Percentiles rank a stretch among this genome's conserved stretches.
Conservation (phyloP, 2,113 vertebrate species). For the Pavo muticus region DNA sequence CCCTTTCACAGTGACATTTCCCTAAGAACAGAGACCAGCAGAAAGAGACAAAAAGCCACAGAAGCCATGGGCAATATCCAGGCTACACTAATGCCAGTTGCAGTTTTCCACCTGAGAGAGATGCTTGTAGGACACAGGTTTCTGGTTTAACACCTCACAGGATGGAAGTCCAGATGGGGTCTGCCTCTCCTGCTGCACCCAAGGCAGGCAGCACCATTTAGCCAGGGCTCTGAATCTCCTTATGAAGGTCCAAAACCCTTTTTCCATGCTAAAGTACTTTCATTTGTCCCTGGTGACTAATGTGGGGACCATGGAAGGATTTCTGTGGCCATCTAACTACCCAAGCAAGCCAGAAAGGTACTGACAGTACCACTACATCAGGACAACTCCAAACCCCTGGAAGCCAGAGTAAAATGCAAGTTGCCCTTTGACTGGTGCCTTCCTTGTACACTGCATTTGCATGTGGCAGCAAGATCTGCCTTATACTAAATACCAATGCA, state of each 20-base stretch:
- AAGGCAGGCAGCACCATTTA: background rate
- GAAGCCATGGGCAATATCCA: background rate
- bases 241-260: background rate
- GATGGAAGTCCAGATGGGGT: accelerated
- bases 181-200: background rate
- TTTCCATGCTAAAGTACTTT: background rate
- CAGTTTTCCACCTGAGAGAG: background rate
- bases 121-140: background rate
- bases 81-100: background rate
- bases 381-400: accelerated
- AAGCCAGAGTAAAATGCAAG: background rate
- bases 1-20: background rate
- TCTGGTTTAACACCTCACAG: background rate
- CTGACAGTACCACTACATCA: background rate
- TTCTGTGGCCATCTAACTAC: background rate
- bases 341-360: background rate
- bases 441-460: background rate
- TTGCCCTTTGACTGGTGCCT: background rate
- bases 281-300: background rate
- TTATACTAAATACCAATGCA: background rate
- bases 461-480: background rate
- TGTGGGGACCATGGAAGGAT: background rate
- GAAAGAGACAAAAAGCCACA: background rate
- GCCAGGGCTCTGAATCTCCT: background rate
- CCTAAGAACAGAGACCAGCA: background rate